phyloP scores from a whole-genome alignment of 2,113 vertebrate genomes.

The Melanerpes formicivorus region DNA sequence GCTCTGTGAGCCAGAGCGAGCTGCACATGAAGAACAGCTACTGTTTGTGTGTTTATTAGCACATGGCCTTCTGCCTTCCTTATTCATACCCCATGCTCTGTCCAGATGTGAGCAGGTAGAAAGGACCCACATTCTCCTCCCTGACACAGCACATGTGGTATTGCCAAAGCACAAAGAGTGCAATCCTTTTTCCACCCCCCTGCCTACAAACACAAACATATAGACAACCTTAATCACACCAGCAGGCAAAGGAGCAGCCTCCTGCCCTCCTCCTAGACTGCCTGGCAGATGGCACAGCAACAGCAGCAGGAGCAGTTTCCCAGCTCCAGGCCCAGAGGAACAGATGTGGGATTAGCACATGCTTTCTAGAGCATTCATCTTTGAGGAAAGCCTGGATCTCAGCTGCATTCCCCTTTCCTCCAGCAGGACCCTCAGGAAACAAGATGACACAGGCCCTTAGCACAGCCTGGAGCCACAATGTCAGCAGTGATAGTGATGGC shows the following conservation, averaged over 20 bases:
- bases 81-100: neutral
- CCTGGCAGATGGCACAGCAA: conserved; percentile 19
- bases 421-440: neutral
- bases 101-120: neutral
- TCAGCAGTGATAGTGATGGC: neutral
- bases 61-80: neutral
- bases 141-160: neutral
- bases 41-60: conserved; percentile 1
- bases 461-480: neutral
- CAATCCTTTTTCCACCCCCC: neutral
- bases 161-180: neutral
- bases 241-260: neutral
- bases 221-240: neutral
- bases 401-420: neutral
- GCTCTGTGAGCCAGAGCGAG: neutral
- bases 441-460: neutral
- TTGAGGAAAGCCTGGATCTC: neutral
- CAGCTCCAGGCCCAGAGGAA: neutral
- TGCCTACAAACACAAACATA: neutral
- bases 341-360: neutral
- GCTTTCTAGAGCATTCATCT: conserved; percentile 37
- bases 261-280: neutral
- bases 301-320: neutral
- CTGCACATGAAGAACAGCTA: neutral
- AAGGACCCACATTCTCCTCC: neutral